phyloP scores from a whole-genome alignment of 2,113 vertebrate species.

The Corythornis cristatus region DNA sequence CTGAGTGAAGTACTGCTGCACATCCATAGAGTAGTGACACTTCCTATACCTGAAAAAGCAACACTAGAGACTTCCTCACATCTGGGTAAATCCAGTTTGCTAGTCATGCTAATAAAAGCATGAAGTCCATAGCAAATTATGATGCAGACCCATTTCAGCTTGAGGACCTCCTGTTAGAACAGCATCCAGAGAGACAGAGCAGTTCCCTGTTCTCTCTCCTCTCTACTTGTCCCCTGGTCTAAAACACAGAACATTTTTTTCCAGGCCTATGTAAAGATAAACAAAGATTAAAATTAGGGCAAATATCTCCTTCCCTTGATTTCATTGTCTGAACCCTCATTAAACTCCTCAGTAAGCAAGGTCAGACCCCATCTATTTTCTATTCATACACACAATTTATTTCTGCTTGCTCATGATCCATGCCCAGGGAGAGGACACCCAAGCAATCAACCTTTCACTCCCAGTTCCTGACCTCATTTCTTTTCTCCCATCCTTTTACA shows the following conservation, averaged over 20 bases:
- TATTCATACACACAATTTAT: background rate
- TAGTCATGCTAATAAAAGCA: background rate
- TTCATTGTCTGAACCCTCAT: background rate
- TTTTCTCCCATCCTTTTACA: background rate
- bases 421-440: background rate
- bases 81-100: background rate
- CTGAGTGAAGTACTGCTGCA: background rate
- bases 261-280: background rate
- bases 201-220: background rate
- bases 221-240: background rate
- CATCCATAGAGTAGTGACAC: background rate
- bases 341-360: background rate
- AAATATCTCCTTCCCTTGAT: background rate
- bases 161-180: background rate
- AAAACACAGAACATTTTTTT: background rate
- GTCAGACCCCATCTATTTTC: background rate
- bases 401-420: background rate
- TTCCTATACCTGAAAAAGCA: background rate
- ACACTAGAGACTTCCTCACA: background rate
- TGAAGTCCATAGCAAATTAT: background rate
- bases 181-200: background rate
- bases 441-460: background rate
- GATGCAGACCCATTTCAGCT: accelerated
- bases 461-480: background rate
- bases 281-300: background rate